Evolutionary conservation across 1,140 invertebrate genomes (phyloP).

Genomic region (Cydia fagiglandana): DNA sequence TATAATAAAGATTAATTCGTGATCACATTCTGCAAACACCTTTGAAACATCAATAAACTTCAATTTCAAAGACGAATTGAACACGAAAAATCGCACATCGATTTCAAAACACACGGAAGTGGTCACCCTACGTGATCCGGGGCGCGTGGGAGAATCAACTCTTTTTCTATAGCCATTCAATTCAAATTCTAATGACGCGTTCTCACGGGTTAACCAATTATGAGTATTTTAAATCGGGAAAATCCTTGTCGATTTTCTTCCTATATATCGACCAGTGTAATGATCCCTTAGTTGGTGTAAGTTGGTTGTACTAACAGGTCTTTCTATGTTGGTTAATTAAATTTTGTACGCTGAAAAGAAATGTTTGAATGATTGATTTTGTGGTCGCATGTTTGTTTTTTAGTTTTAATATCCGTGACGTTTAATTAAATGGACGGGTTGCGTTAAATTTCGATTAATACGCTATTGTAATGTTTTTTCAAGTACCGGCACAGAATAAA

Average conservation of each 20-base stretch:
- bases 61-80: not conserved
- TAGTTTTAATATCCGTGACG: slow-evolving; percentile 4
- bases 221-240: slow-evolving; percentile 23
- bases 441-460: not conserved
- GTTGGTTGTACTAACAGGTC: not conserved
- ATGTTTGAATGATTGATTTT: slow-evolving; percentile 25
- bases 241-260: slow-evolving; percentile 31
- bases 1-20: not conserved
- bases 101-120: slow-evolving; percentile 1
- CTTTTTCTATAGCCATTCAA: slow-evolving; percentile 24
- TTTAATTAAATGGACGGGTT: not conserved
- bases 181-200: slow-evolving; percentile 14
- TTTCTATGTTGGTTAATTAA: slow-evolving; percentile 5
- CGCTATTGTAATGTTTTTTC: slow-evolving; percentile 1
- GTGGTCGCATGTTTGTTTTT: slow-evolving; percentile 4
- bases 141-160: slow-evolving; percentile 18
- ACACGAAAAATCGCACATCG: slow-evolving; percentile 13
- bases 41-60: not conserved
- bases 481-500: too few relatives aligned
- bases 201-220: slow-evolving; percentile 26
- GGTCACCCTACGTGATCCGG: not conserved
- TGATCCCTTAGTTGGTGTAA: not conserved
- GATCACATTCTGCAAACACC: not conserved
- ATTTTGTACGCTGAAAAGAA: slow-evolving; percentile 8
- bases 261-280: not conserved